phyloP scores from a whole-genome alignment of 1,140 invertebrate species.

The Aethina tumida region DNA sequence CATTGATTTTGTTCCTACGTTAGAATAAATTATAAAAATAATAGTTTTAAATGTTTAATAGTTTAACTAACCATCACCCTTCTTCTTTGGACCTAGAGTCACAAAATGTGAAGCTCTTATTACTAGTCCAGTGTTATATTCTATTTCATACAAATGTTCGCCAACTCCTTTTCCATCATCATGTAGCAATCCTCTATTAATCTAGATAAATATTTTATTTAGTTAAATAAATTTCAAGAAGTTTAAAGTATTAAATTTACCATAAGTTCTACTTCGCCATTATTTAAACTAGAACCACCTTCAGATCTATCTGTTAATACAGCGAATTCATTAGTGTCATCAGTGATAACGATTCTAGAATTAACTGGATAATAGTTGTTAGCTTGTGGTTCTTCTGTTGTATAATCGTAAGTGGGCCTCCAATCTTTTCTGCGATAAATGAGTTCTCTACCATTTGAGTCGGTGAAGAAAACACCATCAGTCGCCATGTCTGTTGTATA shows the following conservation, averaged over 20 bases:
- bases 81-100: neutral
- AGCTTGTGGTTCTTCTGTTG: constrained; percentile 56
- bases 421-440: constrained; percentile 50
- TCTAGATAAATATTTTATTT: too few species aligned
- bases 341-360: constrained; percentile 62
- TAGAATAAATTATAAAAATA: too few species aligned
- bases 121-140: neutral
- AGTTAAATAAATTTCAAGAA: too few species aligned
- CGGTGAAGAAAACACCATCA: constrained; percentile 51
- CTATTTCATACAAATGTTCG: constrained; percentile 2
- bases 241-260: constrained; percentile 42
- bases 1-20: neutral
- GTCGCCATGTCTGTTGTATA: constrained; percentile 41
- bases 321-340: constrained; percentile 44
- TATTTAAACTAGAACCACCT: constrained; percentile 67
- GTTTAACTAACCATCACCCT: neutral
- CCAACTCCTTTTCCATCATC: neutral
- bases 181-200: too few species aligned
- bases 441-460: constrained; percentile 51
- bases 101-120: neutral
- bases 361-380: constrained; percentile 93
- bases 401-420: constrained; percentile 60
- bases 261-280: constrained; percentile 71
- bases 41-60: too few species aligned
- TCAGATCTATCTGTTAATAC: constrained; percentile 78